phyloP scores from a whole-genome alignment of 2,797 vertebrate genomes.

The Sparidentex hasta region DNA sequence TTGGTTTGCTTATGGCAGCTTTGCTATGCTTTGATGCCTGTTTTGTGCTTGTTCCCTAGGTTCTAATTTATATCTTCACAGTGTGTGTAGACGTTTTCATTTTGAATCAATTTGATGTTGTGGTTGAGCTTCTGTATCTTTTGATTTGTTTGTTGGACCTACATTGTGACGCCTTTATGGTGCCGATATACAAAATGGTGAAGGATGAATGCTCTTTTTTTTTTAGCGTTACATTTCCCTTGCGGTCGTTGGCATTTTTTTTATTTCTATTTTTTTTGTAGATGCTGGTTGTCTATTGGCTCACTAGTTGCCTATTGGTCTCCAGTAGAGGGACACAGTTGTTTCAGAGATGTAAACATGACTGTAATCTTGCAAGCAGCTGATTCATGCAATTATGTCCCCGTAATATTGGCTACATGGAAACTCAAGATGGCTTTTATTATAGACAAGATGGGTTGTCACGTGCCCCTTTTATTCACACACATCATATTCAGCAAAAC shows the following conservation, averaged over 20 bases:
- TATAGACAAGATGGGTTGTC: not conserved
- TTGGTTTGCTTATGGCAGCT: not conserved
- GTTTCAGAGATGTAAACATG: conserved; percentile 16
- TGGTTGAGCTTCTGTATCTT: not conserved
- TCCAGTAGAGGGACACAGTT: not conserved
- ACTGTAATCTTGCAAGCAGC: conserved; percentile 1
- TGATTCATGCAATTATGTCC: not conserved
- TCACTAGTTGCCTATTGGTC: not conserved
- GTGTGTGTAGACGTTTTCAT: not conserved
- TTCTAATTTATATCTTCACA: not conserved
- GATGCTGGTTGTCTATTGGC: not conserved
- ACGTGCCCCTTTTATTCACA: conserved; percentile 2
- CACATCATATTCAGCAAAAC: not conserved
- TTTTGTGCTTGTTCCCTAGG: not conserved
- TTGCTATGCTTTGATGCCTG: not conserved
- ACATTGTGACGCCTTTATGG: not conserved
- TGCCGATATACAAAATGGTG: not conserved
- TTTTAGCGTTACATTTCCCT: not conserved
- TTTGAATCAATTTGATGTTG: not conserved
- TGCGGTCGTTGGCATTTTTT: not conserved
- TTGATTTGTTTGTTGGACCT: conserved; percentile 2
- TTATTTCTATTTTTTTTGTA: not conserved
- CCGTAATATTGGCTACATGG: not conserved
- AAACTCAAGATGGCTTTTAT: not conserved
- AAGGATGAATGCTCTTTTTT: not conserved